Base-by-base conservation (phyloP, 2,797 vertebrate species). In the Oreonectes daqikongensis region DNA sequence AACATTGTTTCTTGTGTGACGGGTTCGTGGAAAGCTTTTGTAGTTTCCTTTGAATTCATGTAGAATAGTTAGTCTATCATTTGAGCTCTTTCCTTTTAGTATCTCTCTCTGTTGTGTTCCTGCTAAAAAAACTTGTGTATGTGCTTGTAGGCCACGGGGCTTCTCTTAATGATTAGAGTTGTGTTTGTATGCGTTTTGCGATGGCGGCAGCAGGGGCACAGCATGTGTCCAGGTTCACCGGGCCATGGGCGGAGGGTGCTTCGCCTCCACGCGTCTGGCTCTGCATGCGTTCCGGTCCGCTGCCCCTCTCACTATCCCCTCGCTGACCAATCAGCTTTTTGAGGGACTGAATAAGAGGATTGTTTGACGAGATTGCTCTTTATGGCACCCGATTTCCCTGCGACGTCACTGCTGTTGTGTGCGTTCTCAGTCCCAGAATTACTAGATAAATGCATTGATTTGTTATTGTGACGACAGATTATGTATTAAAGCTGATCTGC, bases 311-410 rank as follows among this genome's bases (percentile, higher is more conserved):
- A 53, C 59, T 72, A 68, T 78, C 48, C 17, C 59, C 18, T 63
- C 76, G 72, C 71, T 15, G 5, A 66, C 50, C 61, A 63, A 38
- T 72, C 42, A 38, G 70, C n/a, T 63, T 35, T 59, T 35, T 14
- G 20, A 2, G 14, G 26, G 65, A 70, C 82, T 32, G 28, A 82
- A 72, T 82, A 77, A 84, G 73, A 85, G 76, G 85, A 81, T 84
- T 84, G 60, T 52, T 72, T 44, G 73, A 77, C 46, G 1, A 66
- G 79, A 76, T 79, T 78, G 44, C 52, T 67, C 42, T 68, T 42
- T 38, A 14, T 59, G 30, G 11, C 17, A 20, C 7, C 48, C 60
- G 59, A 46, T 72, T 60, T 24, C 22, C 26, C 20, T 42, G 32
- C 14, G 48, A 30, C 32, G 1, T 30, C 1, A 22, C n/a, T 28